Evolutionary conservation across 2,113 vertebrate species (phyloP).

Genomic region (Pteronura brasiliensis): DNA sequence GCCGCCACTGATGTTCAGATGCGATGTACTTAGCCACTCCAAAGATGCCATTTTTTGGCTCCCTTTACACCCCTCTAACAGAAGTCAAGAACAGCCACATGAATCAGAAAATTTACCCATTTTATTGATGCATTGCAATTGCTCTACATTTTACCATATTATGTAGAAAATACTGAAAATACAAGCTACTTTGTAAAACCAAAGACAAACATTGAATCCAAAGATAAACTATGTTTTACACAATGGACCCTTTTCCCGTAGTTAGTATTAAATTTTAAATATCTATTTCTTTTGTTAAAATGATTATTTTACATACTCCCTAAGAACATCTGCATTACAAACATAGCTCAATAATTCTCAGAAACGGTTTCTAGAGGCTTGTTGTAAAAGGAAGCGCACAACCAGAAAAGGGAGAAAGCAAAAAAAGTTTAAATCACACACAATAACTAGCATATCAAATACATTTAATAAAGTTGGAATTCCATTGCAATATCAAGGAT

Average conservation of each 20-base stretch:
- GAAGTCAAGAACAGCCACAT: conserved; percentile 61
- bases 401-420: conserved; percentile 80
- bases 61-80: neutral
- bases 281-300: conserved; percentile 92
- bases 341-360: conserved; percentile 89
- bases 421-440: conserved; percentile 84
- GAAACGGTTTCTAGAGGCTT: conserved; percentile 88
- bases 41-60: neutral
- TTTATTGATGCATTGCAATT: conserved; percentile 92
- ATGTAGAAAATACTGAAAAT: conserved; percentile 94
- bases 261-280: conserved; percentile 94
- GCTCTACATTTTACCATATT: conserved; percentile 91
- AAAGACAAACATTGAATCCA: conserved; percentile 94
- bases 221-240: conserved; percentile 92
- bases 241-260: conserved; percentile 91
- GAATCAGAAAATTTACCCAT: conserved; percentile 90
- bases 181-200: conserved; percentile 94
- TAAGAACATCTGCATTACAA: conserved; percentile 91
- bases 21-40: neutral
- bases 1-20: neutral
- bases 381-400: conserved; percentile 85
- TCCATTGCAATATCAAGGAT: conserved; percentile 89
- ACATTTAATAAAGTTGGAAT: conserved; percentile 89
- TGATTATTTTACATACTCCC: conserved; percentile 91
- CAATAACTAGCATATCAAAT: conserved; percentile 91